Evolutionary conservation across 2,113 vertebrate species (phyloP), one percentile per base, ranked within the genome.

Genomic region (Philantomba maxwellii): DNA sequence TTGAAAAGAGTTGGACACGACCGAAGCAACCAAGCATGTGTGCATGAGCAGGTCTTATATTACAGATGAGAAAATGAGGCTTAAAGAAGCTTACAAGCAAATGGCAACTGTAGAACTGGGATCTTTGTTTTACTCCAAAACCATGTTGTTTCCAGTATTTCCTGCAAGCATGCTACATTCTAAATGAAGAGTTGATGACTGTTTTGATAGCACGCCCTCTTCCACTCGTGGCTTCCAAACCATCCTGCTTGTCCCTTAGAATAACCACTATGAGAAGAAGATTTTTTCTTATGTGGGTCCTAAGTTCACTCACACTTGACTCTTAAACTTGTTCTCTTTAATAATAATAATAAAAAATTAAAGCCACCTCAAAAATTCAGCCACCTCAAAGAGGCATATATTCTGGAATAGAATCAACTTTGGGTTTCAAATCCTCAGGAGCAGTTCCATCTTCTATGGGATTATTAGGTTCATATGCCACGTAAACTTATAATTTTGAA

Each of bases 361-460:
- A 86, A 95, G 51, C 19, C n/a, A n/a, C n/a, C n/a, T n/a, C n/a
- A n/a, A n/a, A n/a, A n/a, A n/a, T n/a, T 80, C 36, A 89, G 39
- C 39, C 51, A 78, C 43, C 43, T 83, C 28, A n/a, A n/a, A 58
- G 47, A 89, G 17, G 25, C 30, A 51, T 58, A 21, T 78, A 78
- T 16, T 70, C 21, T 47, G 62, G 82, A 64, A 33, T 6, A 96
- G 36, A 33, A 36, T 94, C 33, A 33, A 23, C 26, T 88, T 87
- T 43, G 30, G 23, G 36, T 80, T 93, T 94, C 86, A 93, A 33
- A 55, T 87, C 88, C 75, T 96, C 25, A 62, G 62, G 15, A 70
- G 75, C 19, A 60, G 55, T 92, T 75, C 39, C 7, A 73, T 25
- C 17, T 90, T n/a, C 73, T 53, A 53, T 26, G 58, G 23, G 39